Evolutionary conservation across 2,888 invertebrate genomes (phyloP).

Genomic region (Orthosia gracilis): DNA sequence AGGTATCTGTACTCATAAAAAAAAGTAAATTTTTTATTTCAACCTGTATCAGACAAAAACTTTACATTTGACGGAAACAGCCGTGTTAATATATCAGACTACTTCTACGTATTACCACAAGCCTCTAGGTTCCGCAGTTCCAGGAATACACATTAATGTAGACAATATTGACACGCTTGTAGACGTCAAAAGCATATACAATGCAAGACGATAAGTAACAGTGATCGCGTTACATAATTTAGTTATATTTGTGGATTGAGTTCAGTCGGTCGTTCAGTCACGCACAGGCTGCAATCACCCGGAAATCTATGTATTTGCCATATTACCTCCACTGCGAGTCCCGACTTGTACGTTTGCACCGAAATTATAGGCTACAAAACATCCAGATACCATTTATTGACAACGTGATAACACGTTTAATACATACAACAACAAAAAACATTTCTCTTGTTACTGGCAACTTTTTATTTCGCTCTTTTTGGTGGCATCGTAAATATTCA

Average conservation of each 20-base stretch:
- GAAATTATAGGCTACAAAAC: slow-evolving; percentile 64
- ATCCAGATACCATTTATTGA: slow-evolving; percentile 65
- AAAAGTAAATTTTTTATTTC: too few relatives aligned
- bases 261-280: slow-evolving; percentile 72
- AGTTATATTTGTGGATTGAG: slow-evolving; percentile 60
- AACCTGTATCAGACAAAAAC: too few relatives aligned
- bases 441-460: slow-evolving; percentile 3
- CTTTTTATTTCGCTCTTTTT: slow-evolving; percentile 48
- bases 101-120: too few relatives aligned
- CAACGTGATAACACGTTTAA: slow-evolving; percentile 60
- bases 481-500: slow-evolving; percentile 43
- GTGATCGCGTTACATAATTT: slow-evolving; percentile 57
- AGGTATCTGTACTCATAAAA: neutral
- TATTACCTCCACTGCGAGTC: slow-evolving; percentile 68
- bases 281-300: slow-evolving; percentile 76
- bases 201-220: slow-evolving; percentile 34
- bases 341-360: slow-evolving; percentile 52
- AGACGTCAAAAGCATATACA: slow-evolving; percentile 28
- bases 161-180: slow-evolving; percentile 9
- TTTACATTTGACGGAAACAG: too few relatives aligned
- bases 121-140: too few relatives aligned
- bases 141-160: neutral
- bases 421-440: slow-evolving; percentile 4
- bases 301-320: slow-evolving; percentile 80
- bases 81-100: too few relatives aligned